Conservation (phyloP, 2,113 vertebrate genomes). For the Amblyornis subalaris region DNA sequence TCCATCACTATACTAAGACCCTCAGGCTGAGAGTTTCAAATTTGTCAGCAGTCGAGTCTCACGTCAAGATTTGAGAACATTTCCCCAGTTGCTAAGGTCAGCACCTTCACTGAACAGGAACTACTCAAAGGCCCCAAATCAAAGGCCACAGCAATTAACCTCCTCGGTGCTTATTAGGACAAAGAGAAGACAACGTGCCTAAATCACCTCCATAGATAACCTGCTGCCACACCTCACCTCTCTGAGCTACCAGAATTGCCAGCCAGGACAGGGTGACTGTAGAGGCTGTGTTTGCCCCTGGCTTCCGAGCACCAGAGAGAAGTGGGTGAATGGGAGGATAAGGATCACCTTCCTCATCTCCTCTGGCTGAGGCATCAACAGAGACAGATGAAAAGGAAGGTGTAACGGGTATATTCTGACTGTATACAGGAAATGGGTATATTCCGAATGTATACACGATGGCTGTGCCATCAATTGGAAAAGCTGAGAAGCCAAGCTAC, state of each 20-base stretch:
- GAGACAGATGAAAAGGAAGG: neutral
- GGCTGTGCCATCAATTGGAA: neutral
- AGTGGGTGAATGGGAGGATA: neutral
- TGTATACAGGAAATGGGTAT: neutral
- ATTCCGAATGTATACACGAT: neutral
- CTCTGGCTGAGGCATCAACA: neutral
- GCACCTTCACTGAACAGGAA: neutral
- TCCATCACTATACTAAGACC: constrained; percentile 21
- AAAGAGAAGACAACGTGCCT: neutral
- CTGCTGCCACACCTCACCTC: neutral
- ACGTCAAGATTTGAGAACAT: neutral
- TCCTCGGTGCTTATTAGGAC: constrained; percentile 9
- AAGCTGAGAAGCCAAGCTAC: neutral
- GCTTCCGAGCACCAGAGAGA: neutral
- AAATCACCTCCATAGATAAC: neutral
- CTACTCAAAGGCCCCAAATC: neutral
- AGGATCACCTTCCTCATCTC: neutral
- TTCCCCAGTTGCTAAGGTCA: constrained; percentile 21
- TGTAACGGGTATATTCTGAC: neutral
- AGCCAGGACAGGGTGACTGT: neutral
- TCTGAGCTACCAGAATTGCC: neutral
- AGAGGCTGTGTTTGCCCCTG: neutral
- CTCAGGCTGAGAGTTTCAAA: constrained; percentile 42
- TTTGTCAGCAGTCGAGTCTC: constrained; percentile 39
- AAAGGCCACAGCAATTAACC: constrained; percentile 20